Percentiles rank a stretch among this genome's conserved stretches.
These are phyloP conservation scores for Enteromius anoplus DNA, from an alignment of 2,797 vertebrate species.

Conservation along the genomic window DNA sequence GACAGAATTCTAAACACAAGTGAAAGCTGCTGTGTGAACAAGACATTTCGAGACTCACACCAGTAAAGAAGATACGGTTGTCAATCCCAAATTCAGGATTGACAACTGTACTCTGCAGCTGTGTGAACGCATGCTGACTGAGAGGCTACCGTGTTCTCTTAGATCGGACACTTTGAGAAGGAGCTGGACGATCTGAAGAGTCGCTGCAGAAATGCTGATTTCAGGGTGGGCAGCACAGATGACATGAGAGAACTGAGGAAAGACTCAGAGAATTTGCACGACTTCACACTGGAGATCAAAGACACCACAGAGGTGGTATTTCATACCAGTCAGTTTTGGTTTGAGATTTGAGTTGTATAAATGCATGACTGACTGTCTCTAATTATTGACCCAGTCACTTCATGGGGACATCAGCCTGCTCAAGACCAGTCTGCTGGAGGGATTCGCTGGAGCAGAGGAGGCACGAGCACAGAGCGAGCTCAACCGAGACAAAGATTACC, in stretches of 20 bases:
- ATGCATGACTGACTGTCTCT: background rate
- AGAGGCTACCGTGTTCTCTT: background rate
- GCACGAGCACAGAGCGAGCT: slow-evolving; percentile 86
- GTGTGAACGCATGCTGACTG: background rate
- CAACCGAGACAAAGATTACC: slow-evolving; percentile 82
- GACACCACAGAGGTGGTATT: slow-evolving; percentile 90
- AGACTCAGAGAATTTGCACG: slow-evolving; percentile 84
- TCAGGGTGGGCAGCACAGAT: slow-evolving; percentile 84
- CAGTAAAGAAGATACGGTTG: no score
- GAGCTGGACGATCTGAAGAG: slow-evolving; percentile 92
- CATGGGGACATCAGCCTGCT: slow-evolving; percentile 90
- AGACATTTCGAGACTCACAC: no score
- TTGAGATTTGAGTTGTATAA: background rate
- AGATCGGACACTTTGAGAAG: slow-evolving; percentile 96
- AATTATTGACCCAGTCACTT: slow-evolving; percentile 80
- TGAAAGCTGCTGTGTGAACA: no score
- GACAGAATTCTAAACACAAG: no score
- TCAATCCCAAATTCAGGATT: no score
- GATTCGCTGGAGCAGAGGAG: slow-evolving; percentile 91
- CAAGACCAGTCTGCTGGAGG: slow-evolving; percentile 91
- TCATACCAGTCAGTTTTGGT: background rate
- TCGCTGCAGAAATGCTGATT: slow-evolving; percentile 81
- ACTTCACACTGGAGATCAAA: slow-evolving; percentile 91
- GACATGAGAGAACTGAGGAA: slow-evolving; percentile 87
- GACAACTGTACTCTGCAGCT: no score